These are phyloP conservation scores for Meriones unguiculatus DNA, from an alignment of 2,113 vertebrate species.

Conservation along the genomic window DNA sequence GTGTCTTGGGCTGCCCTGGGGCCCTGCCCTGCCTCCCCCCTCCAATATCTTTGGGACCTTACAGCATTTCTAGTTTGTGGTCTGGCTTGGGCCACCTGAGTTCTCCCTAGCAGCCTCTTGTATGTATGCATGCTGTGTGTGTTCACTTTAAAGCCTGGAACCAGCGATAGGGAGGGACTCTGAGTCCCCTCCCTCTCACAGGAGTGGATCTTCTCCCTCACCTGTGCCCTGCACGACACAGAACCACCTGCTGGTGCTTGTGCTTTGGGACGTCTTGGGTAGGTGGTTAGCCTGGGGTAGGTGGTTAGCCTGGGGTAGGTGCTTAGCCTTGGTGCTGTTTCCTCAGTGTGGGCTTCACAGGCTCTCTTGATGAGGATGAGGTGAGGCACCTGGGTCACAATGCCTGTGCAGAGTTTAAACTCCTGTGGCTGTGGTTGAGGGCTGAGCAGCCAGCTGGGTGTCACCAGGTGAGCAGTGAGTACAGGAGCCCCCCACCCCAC, in stretches of 20 bases:
- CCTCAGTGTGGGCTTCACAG: fast-evolving
- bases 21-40: background rate
- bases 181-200: background rate
- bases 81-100: background rate
- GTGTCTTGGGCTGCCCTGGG: background rate
- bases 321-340: background rate
- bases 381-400: background rate
- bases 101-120: background rate
- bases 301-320: background rate
- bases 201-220: background rate
- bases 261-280: background rate
- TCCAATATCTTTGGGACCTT: background rate
- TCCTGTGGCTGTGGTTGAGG: background rate
- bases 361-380: fast-evolving
- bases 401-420: background rate
- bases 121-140: background rate
- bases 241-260: background rate
- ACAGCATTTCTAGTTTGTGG: background rate
- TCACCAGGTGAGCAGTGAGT: background rate
- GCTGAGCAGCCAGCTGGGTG: background rate
- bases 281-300: background rate
- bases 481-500: background rate
- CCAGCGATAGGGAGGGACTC: too few species aligned
- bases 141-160: background rate
- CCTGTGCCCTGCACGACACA: background rate